Percentiles rank a stretch among this genome's conserved stretches.
phyloP scores from a whole-genome alignment of 2,797 vertebrate species.

The Poecilia velifera region DNA sequence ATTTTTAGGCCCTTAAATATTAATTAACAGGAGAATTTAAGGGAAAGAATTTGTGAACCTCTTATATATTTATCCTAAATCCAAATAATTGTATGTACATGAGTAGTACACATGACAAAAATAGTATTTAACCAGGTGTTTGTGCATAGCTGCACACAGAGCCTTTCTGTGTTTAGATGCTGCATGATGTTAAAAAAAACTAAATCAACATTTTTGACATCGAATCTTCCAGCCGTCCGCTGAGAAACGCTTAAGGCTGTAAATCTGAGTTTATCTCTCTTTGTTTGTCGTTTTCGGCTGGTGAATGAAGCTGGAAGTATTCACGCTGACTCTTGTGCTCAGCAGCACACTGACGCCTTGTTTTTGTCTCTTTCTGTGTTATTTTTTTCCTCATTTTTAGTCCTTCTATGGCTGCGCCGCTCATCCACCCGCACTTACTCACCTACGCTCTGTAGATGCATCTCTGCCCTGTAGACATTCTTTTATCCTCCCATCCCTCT shows the following conservation, averaged over 20 bases:
- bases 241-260: slow-evolving; percentile 5
- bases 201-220: slow-evolving; percentile 37
- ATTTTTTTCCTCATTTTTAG: slow-evolving; percentile 36
- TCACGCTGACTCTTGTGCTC: slow-evolving; percentile 35
- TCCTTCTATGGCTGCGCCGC: slow-evolving; percentile 17
- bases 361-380: slow-evolving; percentile 11
- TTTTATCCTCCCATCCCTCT: slow-evolving; percentile 67
- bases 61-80: background rate
- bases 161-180: background rate
- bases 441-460: slow-evolving; percentile 56
- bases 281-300: slow-evolving; percentile 24
- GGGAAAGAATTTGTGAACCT: background rate
- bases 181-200: background rate
- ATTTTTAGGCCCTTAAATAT: background rate
- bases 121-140: background rate
- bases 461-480: slow-evolving; percentile 64
- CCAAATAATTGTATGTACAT: background rate
- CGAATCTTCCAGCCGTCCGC: slow-evolving; percentile 5
- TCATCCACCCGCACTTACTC: slow-evolving; percentile 32
- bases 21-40: background rate
- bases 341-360: slow-evolving; percentile 13
- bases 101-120: background rate
- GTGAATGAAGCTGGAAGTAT: slow-evolving; percentile 14
- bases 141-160: background rate
- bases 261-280: background rate